phyloP scores from a whole-genome alignment of 2,888 invertebrate genomes.

The Dusona sp. region DNA sequence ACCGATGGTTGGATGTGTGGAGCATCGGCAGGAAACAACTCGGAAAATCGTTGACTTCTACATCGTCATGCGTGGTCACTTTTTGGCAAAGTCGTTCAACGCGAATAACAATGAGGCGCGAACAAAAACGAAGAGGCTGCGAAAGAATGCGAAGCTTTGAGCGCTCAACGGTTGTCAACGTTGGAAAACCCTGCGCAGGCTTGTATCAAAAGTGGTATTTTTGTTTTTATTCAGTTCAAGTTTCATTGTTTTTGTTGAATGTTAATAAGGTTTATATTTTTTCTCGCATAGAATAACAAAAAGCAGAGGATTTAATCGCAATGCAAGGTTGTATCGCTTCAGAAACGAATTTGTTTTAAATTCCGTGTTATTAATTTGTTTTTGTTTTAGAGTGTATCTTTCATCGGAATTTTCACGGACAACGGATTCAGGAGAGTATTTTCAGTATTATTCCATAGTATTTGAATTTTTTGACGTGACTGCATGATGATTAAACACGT shows the following conservation, averaged over 20 bases:
- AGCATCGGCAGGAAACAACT: conserved; percentile 43
- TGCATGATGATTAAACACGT: not conserved
- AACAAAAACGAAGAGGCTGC: conserved; percentile 32
- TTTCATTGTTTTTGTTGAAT: not conserved
- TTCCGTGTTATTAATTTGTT: too few species aligned
- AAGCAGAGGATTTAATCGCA: not conserved
- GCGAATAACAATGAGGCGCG: conserved; percentile 32
- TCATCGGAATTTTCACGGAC: too few species aligned
- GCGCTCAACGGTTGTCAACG: not conserved
- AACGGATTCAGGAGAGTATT: too few species aligned
- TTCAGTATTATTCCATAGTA: too few species aligned
- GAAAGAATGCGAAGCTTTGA: conserved; percentile 48
- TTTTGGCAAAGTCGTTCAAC: conserved; percentile 43
- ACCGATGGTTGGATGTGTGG: conserved; percentile 43
- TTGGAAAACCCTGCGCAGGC: not conserved
- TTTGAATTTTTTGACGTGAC: not conserved
- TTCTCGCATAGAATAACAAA: not conserved
- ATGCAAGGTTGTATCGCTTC: not conserved
- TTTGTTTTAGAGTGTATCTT: not conserved
- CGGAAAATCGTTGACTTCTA: conserved; percentile 39
- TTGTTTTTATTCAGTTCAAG: not conserved
- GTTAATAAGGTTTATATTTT: not conserved
- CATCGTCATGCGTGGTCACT: conserved; percentile 43
- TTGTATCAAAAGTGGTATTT: not conserved
- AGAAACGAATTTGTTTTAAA: too few species aligned